Conservation (phyloP, 2,797 vertebrate genomes). For the Chloroceryle inda region DNA sequence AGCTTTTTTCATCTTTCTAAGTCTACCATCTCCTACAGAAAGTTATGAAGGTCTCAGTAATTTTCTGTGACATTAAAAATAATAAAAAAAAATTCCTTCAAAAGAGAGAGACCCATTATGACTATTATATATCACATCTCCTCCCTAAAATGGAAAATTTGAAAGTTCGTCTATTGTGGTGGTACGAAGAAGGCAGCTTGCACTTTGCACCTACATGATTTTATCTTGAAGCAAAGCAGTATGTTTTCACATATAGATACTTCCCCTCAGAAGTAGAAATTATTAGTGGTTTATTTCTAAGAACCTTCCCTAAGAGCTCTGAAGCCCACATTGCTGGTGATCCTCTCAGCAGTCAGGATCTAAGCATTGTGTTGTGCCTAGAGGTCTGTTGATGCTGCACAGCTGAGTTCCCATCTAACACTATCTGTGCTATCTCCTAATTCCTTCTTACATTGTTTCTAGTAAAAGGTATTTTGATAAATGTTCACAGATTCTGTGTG, state of each 20-base stretch:
- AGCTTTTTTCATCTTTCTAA: background rate
- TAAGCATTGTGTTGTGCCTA: background rate
- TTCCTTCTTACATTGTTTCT: background rate
- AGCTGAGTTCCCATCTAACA: background rate
- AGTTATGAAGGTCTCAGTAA: background rate
- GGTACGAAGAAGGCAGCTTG: background rate
- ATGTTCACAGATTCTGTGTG: background rate
- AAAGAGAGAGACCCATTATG: background rate
- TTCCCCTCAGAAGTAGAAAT: background rate
- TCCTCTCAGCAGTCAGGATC: background rate
- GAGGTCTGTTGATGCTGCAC: background rate
- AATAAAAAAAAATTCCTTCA: background rate
- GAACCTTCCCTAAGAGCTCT: background rate
- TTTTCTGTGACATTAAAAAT: background rate
- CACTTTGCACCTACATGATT: background rate
- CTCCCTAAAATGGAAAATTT: background rate
- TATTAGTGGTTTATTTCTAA: background rate
- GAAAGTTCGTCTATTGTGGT: background rate
- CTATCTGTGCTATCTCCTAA: background rate
- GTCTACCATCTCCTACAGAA: background rate
- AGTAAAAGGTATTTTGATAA: background rate
- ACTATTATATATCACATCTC: background rate
- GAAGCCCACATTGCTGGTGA: background rate
- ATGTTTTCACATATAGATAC: background rate
- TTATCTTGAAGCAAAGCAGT: background rate